Evolutionary conservation across 30 jellyfish, hydroid and myxozoan species (phyloP).

Genomic region (Turritopsis rubra): DNA sequence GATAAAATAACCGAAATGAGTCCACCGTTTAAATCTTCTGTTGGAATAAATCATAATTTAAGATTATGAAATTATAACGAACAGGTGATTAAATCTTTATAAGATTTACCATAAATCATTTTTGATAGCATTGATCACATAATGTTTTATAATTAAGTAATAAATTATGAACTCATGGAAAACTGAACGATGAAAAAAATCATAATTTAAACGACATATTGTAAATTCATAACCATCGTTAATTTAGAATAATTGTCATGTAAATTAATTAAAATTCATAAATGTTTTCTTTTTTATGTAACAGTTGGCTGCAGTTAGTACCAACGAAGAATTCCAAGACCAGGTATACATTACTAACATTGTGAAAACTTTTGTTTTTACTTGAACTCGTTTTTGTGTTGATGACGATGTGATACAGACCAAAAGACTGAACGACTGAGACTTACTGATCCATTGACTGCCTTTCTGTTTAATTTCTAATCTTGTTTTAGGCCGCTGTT

Average conservation of each 20-base stretch:
- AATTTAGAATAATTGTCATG: neutral
- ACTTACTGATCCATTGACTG: neutral
- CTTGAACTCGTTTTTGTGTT: neutral
- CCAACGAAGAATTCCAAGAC: neutral
- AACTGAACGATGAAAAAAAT: neutral
- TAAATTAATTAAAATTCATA: neutral
- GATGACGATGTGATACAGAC: neutral
- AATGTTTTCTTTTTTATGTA: constrained; percentile 3
- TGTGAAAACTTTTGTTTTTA: too few relatives aligned
- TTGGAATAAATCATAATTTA: too few relatives aligned
- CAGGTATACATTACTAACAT: neutral
- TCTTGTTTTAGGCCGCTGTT: too few relatives aligned
- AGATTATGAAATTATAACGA: too few relatives aligned
- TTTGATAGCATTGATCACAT: neutral
- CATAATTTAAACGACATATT: neutral
- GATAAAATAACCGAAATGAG: too few relatives aligned
- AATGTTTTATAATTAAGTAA: neutral
- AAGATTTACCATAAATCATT: neutral
- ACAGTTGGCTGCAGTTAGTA: constrained; percentile 1
- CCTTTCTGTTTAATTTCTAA: neutral
- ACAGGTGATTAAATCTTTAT: too few relatives aligned
- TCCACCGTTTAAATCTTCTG: too few relatives aligned
- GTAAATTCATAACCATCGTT: neutral
- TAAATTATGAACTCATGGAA: neutral
- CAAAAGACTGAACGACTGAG: neutral